phyloP scores from a whole-genome alignment of 1,140 invertebrate species.

The Ridgeia piscesae region DNA sequence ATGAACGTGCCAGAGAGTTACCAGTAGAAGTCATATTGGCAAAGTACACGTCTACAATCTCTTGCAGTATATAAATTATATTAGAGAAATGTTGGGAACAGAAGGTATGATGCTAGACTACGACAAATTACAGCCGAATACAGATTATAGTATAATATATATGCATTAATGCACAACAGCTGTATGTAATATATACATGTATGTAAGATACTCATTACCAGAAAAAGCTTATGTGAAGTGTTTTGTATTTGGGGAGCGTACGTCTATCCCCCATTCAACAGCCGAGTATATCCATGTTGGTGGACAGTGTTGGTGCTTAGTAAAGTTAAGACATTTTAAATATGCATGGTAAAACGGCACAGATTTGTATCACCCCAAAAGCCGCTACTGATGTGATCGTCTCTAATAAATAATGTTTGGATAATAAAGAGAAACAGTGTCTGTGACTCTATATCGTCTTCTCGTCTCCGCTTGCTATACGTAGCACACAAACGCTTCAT shows the following conservation, averaged over 20 bases:
- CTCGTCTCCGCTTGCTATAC: too few species aligned
- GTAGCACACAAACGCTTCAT: too few species aligned
- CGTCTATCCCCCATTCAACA: background rate
- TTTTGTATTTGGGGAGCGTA: background rate
- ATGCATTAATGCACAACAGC: background rate
- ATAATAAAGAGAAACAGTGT: background rate
- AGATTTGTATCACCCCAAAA: background rate
- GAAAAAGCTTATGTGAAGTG: background rate
- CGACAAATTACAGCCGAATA: background rate
- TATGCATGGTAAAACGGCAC: background rate
- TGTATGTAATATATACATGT: background rate
- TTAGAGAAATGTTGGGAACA: background rate
- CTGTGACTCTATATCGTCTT: background rate
- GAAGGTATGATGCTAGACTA: background rate
- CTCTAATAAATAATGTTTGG: conserved; percentile 1
- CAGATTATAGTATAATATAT: background rate
- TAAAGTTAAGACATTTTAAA: background rate
- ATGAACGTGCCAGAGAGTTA: background rate
- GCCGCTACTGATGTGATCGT: background rate
- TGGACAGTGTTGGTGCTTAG: background rate
- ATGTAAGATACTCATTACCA: background rate
- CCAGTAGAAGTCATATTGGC: background rate
- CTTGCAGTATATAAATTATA: background rate
- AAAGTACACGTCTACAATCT: background rate
- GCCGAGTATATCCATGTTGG: background rate